Conservation (phyloP, 2,113 vertebrate genomes). For the Austrofundulus limnaeus region DNA sequence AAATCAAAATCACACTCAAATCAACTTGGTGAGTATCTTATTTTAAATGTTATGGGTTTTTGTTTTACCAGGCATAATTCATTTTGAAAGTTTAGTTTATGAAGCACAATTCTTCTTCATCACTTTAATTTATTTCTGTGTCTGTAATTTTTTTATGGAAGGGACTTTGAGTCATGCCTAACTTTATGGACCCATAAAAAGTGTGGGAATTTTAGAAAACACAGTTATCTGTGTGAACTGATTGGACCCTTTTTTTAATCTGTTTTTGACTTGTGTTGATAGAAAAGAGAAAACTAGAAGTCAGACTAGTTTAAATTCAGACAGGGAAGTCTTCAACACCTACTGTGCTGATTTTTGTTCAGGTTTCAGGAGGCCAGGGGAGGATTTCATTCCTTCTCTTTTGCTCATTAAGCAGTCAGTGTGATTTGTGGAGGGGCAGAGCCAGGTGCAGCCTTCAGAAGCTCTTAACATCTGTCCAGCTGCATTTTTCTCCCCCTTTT, state of each 20-base stretch:
- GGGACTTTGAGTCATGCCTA: not conserved
- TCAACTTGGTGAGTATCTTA: conserved; percentile 43
- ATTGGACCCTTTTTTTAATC: no score
- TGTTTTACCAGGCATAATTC: no score
- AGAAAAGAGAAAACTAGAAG: conserved; percentile 17
- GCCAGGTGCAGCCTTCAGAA: conserved; percentile 38
- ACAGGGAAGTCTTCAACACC: not conserved
- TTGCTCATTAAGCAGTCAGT: conserved; percentile 22
- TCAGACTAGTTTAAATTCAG: not conserved
- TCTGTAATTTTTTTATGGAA: not conserved
- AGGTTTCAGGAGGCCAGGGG: conserved; percentile 8
- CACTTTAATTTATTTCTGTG: not conserved
- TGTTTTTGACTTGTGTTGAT: no score
- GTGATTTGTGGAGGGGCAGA: conserved; percentile 47
- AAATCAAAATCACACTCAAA: conserved; percentile 4
- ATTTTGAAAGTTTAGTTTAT: no score
- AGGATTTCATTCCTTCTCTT: not conserved
- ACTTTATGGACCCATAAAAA: not conserved
- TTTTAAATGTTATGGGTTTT: not conserved
- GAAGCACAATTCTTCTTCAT: no score
- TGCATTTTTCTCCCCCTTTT: conserved; percentile 17
- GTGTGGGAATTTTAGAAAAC: not conserved
- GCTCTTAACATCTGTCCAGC: conserved; percentile 21
- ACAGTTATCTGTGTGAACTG: not conserved
- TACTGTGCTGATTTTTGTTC: conserved; percentile 1